Percentiles rank a stretch among this genome's conserved stretches.
phyloP scores from a whole-genome alignment of 1,140 invertebrate species.

The Oncopeltus fasciatus region DNA sequence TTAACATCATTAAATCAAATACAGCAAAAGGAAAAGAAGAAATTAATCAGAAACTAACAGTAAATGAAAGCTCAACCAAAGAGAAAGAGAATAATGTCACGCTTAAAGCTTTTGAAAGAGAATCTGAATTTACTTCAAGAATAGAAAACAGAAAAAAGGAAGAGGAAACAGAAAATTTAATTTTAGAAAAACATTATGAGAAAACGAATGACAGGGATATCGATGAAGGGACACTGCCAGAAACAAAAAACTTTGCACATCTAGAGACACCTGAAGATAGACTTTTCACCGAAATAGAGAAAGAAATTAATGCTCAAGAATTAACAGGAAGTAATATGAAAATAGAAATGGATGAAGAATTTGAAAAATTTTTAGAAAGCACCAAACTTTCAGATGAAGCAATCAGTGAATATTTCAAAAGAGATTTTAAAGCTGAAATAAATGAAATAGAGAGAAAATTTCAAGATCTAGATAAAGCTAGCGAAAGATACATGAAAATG shows the following conservation, averaged over 20 bases:
- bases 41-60: not conserved
- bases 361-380: not conserved
- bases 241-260: too few species aligned
- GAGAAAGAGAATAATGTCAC: not conserved
- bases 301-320: not conserved
- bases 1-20: not conserved
- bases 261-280: too few species aligned
- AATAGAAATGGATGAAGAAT: not conserved
- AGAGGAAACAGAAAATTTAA: not conserved
- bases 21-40: not conserved
- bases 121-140: not conserved
- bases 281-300: not conserved
- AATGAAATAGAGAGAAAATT: not conserved
- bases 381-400: not conserved
- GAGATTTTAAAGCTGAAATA: not conserved
- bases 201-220: too few species aligned
- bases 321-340: too few species aligned
- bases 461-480: not conserved
- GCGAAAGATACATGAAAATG: not conserved
- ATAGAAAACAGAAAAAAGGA: not conserved
- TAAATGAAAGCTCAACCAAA: not conserved
- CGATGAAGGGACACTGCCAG: too few species aligned
- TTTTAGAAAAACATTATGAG: too few species aligned
- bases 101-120: not conserved
- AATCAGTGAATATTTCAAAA: not conserved